Evolutionary conservation across 2,888 invertebrate genomes (phyloP).

Genomic region (Agrotis exclamationis): DNA sequence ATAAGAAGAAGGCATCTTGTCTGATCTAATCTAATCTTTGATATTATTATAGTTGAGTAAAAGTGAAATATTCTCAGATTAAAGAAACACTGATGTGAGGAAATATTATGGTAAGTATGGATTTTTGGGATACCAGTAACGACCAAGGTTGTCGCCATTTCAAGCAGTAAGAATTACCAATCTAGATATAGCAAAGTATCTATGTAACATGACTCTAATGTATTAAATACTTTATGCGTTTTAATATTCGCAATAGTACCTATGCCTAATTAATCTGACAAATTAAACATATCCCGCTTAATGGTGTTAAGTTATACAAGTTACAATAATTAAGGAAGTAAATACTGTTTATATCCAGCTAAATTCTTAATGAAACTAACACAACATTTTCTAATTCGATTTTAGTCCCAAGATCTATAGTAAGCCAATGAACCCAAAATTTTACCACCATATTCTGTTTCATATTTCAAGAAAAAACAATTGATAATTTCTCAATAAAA

Average conservation of each 20-base stretch:
- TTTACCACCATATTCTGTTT: slow-evolving; percentile 16
- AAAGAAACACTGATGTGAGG: no score
- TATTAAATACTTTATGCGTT: slow-evolving; percentile 31
- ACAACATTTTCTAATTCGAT: slow-evolving; percentile 13
- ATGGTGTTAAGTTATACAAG: not conserved
- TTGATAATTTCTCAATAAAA: not conserved
- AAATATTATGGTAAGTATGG: no score
- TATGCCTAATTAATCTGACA: slow-evolving; percentile 37
- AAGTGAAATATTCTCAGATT: no score
- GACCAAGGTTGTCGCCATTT: not conserved
- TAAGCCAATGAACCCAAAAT: slow-evolving; percentile 10
- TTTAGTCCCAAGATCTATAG: slow-evolving; percentile 11
- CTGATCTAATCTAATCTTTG: not conserved
- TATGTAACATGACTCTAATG: slow-evolving; percentile 1
- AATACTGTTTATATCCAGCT: not conserved
- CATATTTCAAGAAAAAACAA: not conserved
- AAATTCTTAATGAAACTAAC: slow-evolving; percentile 8
- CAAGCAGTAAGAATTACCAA: not conserved
- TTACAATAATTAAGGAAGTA: not conserved
- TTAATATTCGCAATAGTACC: slow-evolving; percentile 15
- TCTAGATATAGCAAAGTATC: not conserved
- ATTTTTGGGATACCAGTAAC: not conserved
- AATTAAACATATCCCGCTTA: slow-evolving; percentile 33
- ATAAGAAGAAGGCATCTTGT: not conserved
- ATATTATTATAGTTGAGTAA: not conserved